Evolutionary conservation across 2,797 vertebrate genomes (phyloP).

Genomic region (Hirundo rustica): DNA sequence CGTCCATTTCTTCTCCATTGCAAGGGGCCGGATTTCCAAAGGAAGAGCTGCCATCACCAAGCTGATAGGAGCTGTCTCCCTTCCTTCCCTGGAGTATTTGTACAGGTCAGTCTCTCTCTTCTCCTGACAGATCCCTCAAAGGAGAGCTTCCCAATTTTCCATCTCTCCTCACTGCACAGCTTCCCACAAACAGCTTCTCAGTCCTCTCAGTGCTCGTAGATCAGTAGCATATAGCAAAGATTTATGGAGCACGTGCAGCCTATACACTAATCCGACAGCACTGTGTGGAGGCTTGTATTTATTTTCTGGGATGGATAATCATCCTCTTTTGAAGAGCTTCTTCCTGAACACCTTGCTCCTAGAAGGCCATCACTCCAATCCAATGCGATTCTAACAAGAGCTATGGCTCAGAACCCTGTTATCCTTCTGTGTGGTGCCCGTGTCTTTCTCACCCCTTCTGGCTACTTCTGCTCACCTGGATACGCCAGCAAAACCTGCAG

Average conservation of each 20-base stretch:
- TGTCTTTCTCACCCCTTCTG: not conserved
- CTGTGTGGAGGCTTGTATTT: not conserved
- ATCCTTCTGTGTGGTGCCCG: accelerated
- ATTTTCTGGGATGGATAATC: not conserved
- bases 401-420: not conserved
- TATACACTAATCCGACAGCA: not conserved
- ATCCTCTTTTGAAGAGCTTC: not conserved
- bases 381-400: not conserved
- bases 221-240: constrained; percentile 4
- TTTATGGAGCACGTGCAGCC: not conserved
- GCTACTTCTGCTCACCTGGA: not conserved
- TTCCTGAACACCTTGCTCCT: not conserved
- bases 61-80: not conserved
- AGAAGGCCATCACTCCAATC: not conserved
- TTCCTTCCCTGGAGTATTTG: constrained; percentile 11
- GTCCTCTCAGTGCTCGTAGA: not conserved
- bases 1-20: not conserved
- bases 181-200: constrained; percentile 35
- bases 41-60: not conserved
- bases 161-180: constrained; percentile 4
- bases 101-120: not conserved
- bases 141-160: constrained; percentile 11
- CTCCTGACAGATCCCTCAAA: not conserved
- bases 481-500: not conserved
- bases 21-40: not conserved